Evolutionary conservation across 2,113 vertebrate species (phyloP), one percentile per base, ranked within the genome.

Genomic region (Pseudonaja textilis): DNA sequence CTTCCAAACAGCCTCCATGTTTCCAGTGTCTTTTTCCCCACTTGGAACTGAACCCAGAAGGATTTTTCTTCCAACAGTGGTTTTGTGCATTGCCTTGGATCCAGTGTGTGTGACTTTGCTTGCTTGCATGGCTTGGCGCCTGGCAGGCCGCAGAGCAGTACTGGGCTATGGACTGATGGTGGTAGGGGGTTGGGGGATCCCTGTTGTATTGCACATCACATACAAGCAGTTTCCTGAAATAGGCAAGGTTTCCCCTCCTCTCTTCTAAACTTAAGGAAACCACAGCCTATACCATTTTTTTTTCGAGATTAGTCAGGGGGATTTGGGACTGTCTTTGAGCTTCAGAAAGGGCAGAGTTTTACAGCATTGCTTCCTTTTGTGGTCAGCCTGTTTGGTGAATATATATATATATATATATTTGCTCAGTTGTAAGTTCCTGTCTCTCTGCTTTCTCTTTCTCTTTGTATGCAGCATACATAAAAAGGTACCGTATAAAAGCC

Each of bases 241-340:
- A 74, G n/a, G 69, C n/a, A 74, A 34, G 34, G 16, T 6, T 55
- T 4, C 50, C 4, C 2, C 9, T 55, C 39, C 11, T 20, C 29
- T 34, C 29, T 59, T 50, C 23, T n/a, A 52, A 23, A 20, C 42
- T 29, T 25, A 52, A 59, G n/a, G 3, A 85, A 86, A 42, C 25
- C 14, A 23, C 18, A 29, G 56, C 2, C 23, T 6, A 26, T 56
- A n/a, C 18, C 12, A 8, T 47, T 74, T 86, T 90, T 22, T 55
- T 4, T 20, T 1, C 34, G 8, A 4, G 1, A 47, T 7, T 9
- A 39, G 64, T 86, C 3, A 4, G 69, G 85, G 57, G 94, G 42
- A 55, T 91, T 16, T 94, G 89, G 88, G 42, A 95, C 89, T 94
- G 91, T 29, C 12, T 9, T 39, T 93, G 25, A 85, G 91, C 85